These are phyloP conservation scores for Gadus chalcogrammus DNA, from an alignment of 2,113 vertebrate genomes.

Conservation along the genomic window DNA sequence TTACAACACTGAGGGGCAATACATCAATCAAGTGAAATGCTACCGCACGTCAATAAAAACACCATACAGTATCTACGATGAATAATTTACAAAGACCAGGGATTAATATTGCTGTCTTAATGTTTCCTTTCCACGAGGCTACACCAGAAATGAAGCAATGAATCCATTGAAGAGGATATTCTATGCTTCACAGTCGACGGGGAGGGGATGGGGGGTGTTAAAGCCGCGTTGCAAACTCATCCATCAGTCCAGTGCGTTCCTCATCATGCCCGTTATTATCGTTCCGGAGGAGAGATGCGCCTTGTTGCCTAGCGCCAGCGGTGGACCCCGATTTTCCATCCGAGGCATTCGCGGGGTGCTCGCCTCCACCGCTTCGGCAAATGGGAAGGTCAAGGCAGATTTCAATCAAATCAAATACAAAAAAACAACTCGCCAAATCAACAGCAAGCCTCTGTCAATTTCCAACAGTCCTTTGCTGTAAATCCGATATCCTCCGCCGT, in stretches of 20 bases:
- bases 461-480: constrained; percentile 53
- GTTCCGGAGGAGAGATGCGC: constrained; percentile 27
- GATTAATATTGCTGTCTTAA: constrained; percentile 57
- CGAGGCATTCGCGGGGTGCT: constrained; percentile 54
- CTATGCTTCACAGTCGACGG: constrained; percentile 47
- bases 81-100: constrained; percentile 63
- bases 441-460: constrained; percentile 47
- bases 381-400: constrained; percentile 30
- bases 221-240: constrained; percentile 41
- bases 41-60: constrained; percentile 59
- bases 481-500: constrained; percentile 61
- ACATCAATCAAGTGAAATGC: constrained; percentile 31
- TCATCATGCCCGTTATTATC: constrained; percentile 40
- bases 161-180: constrained; percentile 35
- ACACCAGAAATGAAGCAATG: constrained; percentile 46
- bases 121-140: constrained; percentile 52
- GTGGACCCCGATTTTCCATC: constrained; percentile 52
- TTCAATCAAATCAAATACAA: constrained; percentile 2
- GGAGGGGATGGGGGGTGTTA: constrained; percentile 28
- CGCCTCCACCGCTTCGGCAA: constrained; percentile 29
- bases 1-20: constrained; percentile 10
- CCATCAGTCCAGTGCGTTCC: constrained; percentile 35
- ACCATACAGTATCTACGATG: constrained; percentile 41
- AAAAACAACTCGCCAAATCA: neutral
- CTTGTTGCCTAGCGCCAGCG: constrained; percentile 38